Conservation (phyloP, 1,140 invertebrate species). For the Steinernema feltiae region DNA sequence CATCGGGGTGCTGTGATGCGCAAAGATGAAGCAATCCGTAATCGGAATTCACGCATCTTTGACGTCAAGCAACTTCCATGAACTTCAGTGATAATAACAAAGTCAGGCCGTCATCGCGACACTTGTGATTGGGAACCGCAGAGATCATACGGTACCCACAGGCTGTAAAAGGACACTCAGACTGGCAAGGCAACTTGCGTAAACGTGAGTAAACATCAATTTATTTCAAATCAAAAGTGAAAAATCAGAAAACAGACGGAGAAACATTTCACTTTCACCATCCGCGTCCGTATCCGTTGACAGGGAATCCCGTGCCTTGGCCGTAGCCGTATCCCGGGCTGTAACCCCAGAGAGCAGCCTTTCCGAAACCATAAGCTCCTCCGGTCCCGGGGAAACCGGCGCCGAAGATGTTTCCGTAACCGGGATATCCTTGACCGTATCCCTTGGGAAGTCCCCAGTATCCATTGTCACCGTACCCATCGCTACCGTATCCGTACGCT, state of each 20-base stretch:
- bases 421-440: background rate
- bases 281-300: background rate
- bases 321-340: background rate
- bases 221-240: background rate
- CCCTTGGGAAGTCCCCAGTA: background rate
- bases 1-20: too few relatives aligned
- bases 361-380: background rate
- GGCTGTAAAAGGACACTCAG: too few relatives aligned
- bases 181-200: too few relatives aligned
- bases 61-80: too few relatives aligned
- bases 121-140: too few relatives aligned
- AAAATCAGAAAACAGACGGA: background rate
- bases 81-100: too few relatives aligned
- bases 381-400: background rate
- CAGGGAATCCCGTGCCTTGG: background rate
- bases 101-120: too few relatives aligned
- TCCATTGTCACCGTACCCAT: background rate
- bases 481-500: background rate
- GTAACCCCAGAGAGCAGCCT: background rate
- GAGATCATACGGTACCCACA: too few relatives aligned
- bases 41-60: too few relatives aligned
- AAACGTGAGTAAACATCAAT: background rate
- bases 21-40: too few relatives aligned
- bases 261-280: background rate
- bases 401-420: constrained; percentile 5